Evolutionary conservation across 2,113 vertebrate species (phyloP).

Genomic region (Procavia capensis): DNA sequence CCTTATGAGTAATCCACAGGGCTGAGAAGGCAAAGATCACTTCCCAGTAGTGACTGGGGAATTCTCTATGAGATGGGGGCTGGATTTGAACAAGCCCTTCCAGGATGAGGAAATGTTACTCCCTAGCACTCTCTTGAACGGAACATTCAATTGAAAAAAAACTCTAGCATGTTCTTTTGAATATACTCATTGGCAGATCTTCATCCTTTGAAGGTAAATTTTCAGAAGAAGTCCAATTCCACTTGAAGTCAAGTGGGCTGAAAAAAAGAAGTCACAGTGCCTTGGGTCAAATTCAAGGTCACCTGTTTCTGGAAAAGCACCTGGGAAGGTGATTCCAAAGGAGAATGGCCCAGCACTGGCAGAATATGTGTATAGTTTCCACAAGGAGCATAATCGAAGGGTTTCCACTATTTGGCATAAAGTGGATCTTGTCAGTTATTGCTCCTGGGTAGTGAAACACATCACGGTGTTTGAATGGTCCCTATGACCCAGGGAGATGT

Average conservation of each 20-base stretch:
- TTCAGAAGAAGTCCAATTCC: neutral
- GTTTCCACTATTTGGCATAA: neutral
- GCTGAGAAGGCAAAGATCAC: neutral
- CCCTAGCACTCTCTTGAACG: neutral
- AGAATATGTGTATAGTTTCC: neutral
- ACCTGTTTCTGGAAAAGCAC: neutral
- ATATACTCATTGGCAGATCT: neutral
- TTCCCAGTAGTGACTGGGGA: neutral
- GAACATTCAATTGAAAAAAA: neutral
- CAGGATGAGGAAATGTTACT: slow-evolving; percentile 3
- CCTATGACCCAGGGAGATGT: neutral
- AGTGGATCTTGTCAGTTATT: neutral
- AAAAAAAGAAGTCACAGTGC: neutral
- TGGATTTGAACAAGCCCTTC: neutral
- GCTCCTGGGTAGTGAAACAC: neutral
- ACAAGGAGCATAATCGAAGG: neutral
- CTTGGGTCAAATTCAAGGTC: slow-evolving; percentile 12
- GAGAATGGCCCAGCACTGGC: neutral
- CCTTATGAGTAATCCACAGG: neutral
- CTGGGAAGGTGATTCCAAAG: neutral
- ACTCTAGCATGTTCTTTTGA: neutral
- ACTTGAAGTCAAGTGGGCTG: neutral
- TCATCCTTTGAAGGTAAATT: slow-evolving; percentile 42
- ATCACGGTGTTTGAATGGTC: neutral
- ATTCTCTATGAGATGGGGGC: neutral